phyloP scores from a whole-genome alignment of 1,140 invertebrate genomes.

The Cotesia typhae region DNA sequence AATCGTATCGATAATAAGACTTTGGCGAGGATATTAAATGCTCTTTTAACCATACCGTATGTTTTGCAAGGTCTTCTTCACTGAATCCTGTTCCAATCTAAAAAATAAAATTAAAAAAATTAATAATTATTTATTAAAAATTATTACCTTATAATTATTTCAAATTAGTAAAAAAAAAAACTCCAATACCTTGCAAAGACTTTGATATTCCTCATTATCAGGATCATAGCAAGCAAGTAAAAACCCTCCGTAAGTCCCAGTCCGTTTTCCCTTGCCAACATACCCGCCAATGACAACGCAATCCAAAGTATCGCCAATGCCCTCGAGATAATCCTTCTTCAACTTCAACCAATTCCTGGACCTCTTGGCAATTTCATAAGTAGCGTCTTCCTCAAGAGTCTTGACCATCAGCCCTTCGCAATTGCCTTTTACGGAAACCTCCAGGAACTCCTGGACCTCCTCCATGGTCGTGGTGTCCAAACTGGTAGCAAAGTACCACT shows the following conservation, averaged over 20 bases:
- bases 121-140: constrained; percentile 15
- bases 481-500: constrained; percentile 89
- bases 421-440: constrained; percentile 91
- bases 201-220: constrained; percentile 93
- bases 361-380: constrained; percentile 97
- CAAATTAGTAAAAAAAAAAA: constrained; percentile 5
- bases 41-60: constrained; percentile 82
- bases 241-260: constrained; percentile 95
- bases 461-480: constrained; percentile 89
- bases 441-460: constrained; percentile 93
- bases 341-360: constrained; percentile 98
- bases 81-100: constrained; percentile 97
- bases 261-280: constrained; percentile 91
- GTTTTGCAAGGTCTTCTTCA: constrained; percentile 86
- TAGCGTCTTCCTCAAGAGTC: constrained; percentile 89
- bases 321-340: constrained; percentile 98
- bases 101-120: constrained; percentile 43
- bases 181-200: constrained; percentile 81
- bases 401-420: constrained; percentile 99
- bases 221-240: constrained; percentile 96
- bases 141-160: background rate
- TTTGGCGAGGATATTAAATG: constrained; percentile 80
- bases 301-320: constrained; percentile 93
- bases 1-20: constrained; percentile 88
- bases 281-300: constrained; percentile 97